These are phyloP conservation scores for Triops cancriformis DNA, from an alignment of 1,140 invertebrate species.

Conservation along the genomic window DNA sequence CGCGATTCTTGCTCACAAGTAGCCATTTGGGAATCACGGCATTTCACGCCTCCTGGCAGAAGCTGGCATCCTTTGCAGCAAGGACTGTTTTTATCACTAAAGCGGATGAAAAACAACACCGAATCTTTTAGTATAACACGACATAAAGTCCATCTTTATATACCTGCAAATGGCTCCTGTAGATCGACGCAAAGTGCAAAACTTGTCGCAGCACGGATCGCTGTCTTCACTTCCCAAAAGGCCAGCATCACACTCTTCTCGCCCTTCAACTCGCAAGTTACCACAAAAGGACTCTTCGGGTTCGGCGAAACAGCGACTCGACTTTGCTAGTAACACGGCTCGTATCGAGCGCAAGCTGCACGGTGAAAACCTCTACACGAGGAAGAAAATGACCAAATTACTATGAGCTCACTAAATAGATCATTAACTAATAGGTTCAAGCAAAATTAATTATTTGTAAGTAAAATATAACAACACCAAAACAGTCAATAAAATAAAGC, in stretches of 20 bases:
- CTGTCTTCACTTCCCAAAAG: conserved; percentile 84
- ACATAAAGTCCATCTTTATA: neutral
- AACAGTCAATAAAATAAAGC: neutral
- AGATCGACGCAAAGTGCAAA: conserved; percentile 71
- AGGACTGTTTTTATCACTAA: conserved; percentile 85
- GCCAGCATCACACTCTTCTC: conserved; percentile 89
- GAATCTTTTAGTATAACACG: neutral
- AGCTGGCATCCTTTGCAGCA: conserved; percentile 85
- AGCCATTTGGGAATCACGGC: conserved; percentile 74
- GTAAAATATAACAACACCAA: neutral
- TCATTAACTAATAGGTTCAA: neutral
- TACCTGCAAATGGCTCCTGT: conserved; percentile 76
- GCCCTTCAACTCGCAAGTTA: conserved; percentile 83
- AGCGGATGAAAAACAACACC: conserved; percentile 36
- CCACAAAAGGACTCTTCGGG: conserved; percentile 91
- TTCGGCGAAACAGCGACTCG: conserved; percentile 82
- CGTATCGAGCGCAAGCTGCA: conserved; percentile 85
- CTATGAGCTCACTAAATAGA: neutral
- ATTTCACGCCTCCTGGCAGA: conserved; percentile 62
- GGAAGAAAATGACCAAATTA: conserved; percentile 20
- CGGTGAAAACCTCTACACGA: conserved; percentile 77
- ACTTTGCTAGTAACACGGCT: conserved; percentile 85
- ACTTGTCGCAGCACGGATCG: conserved; percentile 84
- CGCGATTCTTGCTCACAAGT: conserved; percentile 77
- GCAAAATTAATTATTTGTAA: too few relatives aligned